Conservation (phyloP, 2,797 vertebrate species). For the Enteromius thamalakanensis region DNA sequence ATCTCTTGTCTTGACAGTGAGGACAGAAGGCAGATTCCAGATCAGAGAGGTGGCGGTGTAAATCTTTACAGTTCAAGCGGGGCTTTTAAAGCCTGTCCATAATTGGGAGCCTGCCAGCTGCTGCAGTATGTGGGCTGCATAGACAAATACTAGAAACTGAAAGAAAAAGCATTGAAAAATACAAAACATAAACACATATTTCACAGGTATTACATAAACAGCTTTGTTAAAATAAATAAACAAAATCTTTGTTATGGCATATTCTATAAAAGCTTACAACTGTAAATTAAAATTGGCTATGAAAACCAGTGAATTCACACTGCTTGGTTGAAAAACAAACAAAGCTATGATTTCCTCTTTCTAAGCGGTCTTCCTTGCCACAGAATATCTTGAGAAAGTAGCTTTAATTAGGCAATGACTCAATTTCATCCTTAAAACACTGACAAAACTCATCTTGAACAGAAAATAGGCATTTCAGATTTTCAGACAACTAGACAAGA, state of each 20-base stretch:
- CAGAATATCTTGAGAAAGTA: conserved; percentile 13
- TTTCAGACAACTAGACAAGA: not conserved
- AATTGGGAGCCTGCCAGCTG: conserved; percentile 78
- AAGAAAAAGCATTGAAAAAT: conserved; percentile 54
- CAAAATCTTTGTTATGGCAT: not conserved
- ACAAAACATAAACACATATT: not conserved
- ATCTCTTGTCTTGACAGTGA: conserved; percentile 79
- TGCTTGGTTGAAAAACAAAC: not conserved
- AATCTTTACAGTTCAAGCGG: conserved; percentile 83
- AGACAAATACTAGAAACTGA: conserved; percentile 65
- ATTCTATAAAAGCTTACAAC: not conserved
- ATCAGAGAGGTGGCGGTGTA: conserved; percentile 79
- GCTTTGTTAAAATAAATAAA: too few relatives aligned
- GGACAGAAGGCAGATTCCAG: conserved; percentile 80
- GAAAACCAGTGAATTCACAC: not conserved
- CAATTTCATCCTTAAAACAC: conserved; percentile 16
- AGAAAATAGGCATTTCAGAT: conserved; percentile 28
- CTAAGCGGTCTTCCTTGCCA: not conserved
- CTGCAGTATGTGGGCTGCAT: conserved; percentile 70
- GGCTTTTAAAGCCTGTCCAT: conserved; percentile 80
- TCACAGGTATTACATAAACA: conserved; percentile 10
- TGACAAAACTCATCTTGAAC: conserved; percentile 5
- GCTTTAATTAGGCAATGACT: conserved; percentile 34
- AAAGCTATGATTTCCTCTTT: not conserved
- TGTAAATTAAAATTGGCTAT: not conserved